These are phyloP conservation scores for Nematostella vectensis DNA, from an alignment of 92 coral and sea anemone genomes.

Conservation along the genomic window DNA sequence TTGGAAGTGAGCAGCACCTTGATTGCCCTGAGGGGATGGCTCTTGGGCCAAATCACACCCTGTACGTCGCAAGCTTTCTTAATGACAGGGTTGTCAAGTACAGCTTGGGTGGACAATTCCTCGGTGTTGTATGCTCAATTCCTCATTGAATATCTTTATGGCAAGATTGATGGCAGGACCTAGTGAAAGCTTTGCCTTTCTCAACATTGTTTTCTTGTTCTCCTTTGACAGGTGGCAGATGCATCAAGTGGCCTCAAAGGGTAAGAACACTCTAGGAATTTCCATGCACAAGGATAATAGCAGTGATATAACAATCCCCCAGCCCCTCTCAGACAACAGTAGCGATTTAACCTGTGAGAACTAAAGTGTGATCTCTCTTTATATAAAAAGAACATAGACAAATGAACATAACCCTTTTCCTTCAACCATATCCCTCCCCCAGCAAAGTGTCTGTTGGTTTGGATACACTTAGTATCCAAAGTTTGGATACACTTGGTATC, in stretches of 20 bases:
- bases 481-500: not conserved
- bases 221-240: constrained; percentile 43
- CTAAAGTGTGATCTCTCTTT: no score
- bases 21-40: constrained; percentile 84
- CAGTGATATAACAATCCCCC: no score
- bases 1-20: constrained; percentile 62
- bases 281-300: no score
- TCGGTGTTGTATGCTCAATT: constrained; percentile 74
- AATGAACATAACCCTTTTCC: no score
- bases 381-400: no score
- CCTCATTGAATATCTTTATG: no score
- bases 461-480: not conserved
- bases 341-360: no score
- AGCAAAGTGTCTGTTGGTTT: no score
- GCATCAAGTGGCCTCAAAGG: constrained; percentile 53
- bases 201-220: not conserved
- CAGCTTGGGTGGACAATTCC: constrained; percentile 45
- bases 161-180: not conserved
- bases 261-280: constrained; percentile 10
- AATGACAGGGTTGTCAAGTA: constrained; percentile 62
- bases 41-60: constrained; percentile 50
- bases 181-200: not conserved
- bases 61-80: constrained; percentile 72
- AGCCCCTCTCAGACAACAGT: no score
- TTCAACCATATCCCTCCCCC: no score